A percentile compares a stretch with the other conserved stretches of the same genome.
Evolutionary conservation across 2,888 invertebrate genomes (phyloP).

Genomic region (Pristionchus maxplancki): DNA sequence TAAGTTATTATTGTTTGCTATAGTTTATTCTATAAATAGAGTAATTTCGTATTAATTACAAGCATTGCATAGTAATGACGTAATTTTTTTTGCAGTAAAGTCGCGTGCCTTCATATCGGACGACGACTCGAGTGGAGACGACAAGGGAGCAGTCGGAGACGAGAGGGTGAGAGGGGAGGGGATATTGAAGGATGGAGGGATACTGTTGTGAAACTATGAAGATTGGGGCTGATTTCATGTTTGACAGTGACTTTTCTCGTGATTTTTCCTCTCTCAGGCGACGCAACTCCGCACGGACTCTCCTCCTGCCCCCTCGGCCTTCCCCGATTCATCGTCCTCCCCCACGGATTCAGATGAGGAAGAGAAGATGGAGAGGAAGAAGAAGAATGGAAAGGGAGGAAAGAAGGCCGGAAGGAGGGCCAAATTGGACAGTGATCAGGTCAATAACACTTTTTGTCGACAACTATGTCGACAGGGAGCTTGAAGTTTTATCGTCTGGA

Average conservation of each 20-base stretch:
- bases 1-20: neutral
- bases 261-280: neutral
- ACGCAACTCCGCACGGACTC: neutral
- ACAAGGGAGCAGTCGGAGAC: neutral
- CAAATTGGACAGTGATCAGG: slow-evolving; percentile 2
- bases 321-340: neutral
- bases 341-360: slow-evolving; percentile 44
- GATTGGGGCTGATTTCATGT: too few relatives aligned
- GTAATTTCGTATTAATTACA: too few relatives aligned
- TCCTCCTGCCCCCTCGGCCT: neutral
- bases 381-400: slow-evolving; percentile 11
- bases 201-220: neutral
- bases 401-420: neutral
- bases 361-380: neutral
- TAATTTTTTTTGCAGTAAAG: slow-evolving; percentile 60
- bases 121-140: slow-evolving; percentile 63
- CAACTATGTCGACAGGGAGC: too few relatives aligned
- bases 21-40: neutral
- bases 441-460: neutral
- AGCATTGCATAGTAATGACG: neutral
- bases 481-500: too few relatives aligned
- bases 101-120: slow-evolving; percentile 66
- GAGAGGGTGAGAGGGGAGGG: neutral
- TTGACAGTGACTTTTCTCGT: too few relatives aligned
- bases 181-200: neutral